These are phyloP conservation scores for Marcusenius ussheri DNA, from an alignment of 2,113 vertebrate species.

Conservation along the genomic window DNA sequence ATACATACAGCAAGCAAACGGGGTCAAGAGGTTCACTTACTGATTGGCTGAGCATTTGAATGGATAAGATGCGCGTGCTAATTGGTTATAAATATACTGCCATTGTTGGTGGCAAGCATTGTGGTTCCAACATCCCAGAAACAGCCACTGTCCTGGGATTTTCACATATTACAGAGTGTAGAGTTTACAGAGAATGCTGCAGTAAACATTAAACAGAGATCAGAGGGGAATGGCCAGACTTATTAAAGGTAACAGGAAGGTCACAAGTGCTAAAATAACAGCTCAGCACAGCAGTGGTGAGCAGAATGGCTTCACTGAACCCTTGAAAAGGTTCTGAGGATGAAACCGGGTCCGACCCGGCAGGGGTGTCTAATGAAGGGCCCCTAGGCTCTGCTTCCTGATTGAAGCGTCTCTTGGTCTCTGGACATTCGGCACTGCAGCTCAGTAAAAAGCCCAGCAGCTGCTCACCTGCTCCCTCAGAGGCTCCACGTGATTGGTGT, in stretches of 20 bases:
- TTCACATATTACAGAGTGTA: background rate
- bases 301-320: background rate
- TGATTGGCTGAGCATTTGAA: background rate
- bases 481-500: conserved; percentile 83
- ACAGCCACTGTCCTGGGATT: background rate
- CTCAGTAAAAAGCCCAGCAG: background rate
- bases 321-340: background rate
- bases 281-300: background rate
- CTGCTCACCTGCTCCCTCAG: conserved; percentile 77
- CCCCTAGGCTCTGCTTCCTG: background rate
- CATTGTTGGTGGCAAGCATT: background rate
- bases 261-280: background rate
- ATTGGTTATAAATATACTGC: background rate
- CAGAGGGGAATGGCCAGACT: background rate
- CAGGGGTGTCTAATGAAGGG: background rate
- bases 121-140: background rate
- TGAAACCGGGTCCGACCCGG: background rate
- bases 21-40: background rate
- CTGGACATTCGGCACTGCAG: background rate
- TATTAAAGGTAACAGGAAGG: background rate
- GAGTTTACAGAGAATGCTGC: no score
- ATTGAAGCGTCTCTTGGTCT: background rate
- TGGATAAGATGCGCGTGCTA: background rate
- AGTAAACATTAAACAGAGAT: background rate
- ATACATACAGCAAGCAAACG: background rate